Percentiles rank a stretch among this genome's conserved stretches.
Evolutionary conservation across 1,140 invertebrate species (phyloP).

Genomic region (Drosophila santomea): DNA sequence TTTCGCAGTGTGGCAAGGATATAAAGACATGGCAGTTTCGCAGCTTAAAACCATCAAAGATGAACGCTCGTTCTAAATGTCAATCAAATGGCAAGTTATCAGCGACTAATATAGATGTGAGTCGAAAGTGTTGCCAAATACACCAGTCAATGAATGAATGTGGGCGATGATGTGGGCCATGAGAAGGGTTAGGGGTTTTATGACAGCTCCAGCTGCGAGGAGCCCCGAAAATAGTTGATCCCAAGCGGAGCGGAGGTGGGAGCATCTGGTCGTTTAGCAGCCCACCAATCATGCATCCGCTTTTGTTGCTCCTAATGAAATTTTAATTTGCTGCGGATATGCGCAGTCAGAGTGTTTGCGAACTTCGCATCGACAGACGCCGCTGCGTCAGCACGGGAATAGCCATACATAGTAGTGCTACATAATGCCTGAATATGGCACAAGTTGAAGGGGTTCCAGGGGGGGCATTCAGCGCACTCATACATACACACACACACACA

Average conservation of each 20-base stretch:
- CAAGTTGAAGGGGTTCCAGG: neutral
- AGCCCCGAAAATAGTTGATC: constrained; percentile 4
- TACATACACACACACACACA: constrained; percentile 1
- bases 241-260: neutral
- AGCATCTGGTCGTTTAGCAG: neutral
- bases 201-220: constrained; percentile 5
- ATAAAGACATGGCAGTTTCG: neutral
- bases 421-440: no score
- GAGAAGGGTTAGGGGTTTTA: neutral
- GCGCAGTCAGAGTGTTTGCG: constrained; percentile 72
- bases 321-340: constrained; percentile 83
- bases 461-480: constrained; percentile 12
- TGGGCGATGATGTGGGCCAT: no score
- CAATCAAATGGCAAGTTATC: no score
- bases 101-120: no score
- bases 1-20: neutral
- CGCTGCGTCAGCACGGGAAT: constrained; percentile 43
- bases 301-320: constrained; percentile 74
- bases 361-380: constrained; percentile 68
- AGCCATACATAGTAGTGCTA: constrained; percentile 2
- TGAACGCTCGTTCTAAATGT: no score
- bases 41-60: neutral
- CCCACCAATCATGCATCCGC: constrained; percentile 55
- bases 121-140: no score
- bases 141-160: neutral